Percentiles rank a stretch among this genome's conserved stretches.
phyloP scores from a whole-genome alignment of 2,888 invertebrate species.

The Mimas tiliae region DNA sequence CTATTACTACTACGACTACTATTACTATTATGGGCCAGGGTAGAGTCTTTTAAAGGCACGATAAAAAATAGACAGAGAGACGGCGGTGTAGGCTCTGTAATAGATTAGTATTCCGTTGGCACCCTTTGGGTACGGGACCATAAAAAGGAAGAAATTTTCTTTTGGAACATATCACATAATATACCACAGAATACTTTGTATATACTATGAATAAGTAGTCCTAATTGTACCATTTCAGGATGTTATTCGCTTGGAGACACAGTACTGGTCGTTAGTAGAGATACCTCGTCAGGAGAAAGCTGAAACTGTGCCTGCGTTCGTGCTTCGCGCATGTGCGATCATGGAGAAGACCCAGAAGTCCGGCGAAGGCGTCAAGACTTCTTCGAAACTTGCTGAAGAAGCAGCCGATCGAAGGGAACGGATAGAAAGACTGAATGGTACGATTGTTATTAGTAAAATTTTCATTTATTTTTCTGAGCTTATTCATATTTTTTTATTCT shows the following conservation, averaged over 20 bases:
- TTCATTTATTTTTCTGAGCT: no score
- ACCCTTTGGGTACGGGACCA: no score
- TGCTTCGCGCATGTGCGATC: conserved; percentile 94
- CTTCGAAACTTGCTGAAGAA: conserved; percentile 93
- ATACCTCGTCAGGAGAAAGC: conserved; percentile 97
- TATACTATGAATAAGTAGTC: background rate
- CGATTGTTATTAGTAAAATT: conserved; percentile 41
- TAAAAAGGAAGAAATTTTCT: no score
- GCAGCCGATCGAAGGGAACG: conserved; percentile 93
- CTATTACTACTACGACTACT: no score
- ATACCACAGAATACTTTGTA: no score
- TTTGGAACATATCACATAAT: no score
- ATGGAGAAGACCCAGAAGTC: conserved; percentile 97
- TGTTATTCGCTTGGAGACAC: conserved; percentile 94
- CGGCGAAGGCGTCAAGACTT: conserved; percentile 94
- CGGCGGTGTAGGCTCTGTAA: no score
- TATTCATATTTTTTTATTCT: background rate
- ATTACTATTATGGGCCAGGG: no score
- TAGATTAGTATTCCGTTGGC: no score
- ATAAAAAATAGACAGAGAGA: no score
- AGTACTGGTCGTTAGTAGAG: conserved; percentile 97
- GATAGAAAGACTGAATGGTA: conserved; percentile 94
- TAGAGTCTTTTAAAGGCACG: no score
- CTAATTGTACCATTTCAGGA: conserved; percentile 84
- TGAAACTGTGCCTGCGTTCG: conserved; percentile 96